phyloP scores from a whole-genome alignment of 1,140 invertebrate genomes.

The Sitophilus oryzae region DNA sequence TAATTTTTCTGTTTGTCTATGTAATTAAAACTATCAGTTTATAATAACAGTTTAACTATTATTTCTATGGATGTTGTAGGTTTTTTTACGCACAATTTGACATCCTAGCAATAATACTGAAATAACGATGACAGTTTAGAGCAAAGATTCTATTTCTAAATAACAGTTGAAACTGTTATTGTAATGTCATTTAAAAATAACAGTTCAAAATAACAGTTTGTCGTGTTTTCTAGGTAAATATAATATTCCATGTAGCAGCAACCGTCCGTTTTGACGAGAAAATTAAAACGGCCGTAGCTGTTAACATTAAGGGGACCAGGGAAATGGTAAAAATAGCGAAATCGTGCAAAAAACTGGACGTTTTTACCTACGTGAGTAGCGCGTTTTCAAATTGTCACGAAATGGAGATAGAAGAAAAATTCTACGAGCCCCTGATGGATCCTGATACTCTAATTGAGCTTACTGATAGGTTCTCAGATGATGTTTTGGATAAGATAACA shows the following conservation, averaged over 20 bases:
- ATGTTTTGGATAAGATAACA: slow-evolving; percentile 42
- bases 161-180: too few species aligned
- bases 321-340: slow-evolving; percentile 61
- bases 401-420: slow-evolving; percentile 57
- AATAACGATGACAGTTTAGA: too few species aligned
- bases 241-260: slow-evolving; percentile 61
- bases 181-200: too few species aligned
- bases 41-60: too few species aligned
- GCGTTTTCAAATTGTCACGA: slow-evolving; percentile 66
- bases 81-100: too few species aligned
- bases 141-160: too few species aligned
- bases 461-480: slow-evolving; percentile 47
- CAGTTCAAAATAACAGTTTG: background rate
- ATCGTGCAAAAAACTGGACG: slow-evolving; percentile 64
- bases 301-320: slow-evolving; percentile 60
- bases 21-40: too few species aligned
- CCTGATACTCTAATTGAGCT: slow-evolving; percentile 57
- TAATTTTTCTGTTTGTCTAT: too few species aligned
- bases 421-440: slow-evolving; percentile 66
- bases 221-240: slow-evolving; percentile 33
- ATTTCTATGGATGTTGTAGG: too few species aligned
- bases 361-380: slow-evolving; percentile 66
- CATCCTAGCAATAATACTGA: too few species aligned
- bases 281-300: slow-evolving; percentile 54
- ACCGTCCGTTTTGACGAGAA: slow-evolving; percentile 63